Evolutionary conservation across 1,140 invertebrate genomes (phyloP), one percentile per base, ranked within the genome.

Genomic region (Charaxes varanes): DNA sequence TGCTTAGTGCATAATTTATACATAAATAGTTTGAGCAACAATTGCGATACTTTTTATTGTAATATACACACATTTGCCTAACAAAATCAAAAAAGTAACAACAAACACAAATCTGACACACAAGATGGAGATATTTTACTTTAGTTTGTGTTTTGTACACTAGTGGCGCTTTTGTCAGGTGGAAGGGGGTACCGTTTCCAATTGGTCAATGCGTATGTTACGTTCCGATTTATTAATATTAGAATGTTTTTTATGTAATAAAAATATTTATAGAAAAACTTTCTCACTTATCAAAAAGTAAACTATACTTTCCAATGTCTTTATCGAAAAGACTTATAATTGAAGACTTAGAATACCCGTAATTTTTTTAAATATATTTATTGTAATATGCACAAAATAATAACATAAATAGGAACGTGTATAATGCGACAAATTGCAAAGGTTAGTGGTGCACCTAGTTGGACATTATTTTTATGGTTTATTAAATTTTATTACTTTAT

Each of bases 91-190:
- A 72, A 79, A 65, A 73, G 64, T 67, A 79, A 81, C 80, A 84
- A 85, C 79, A 85, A 85, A 85, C 82, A 85, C 78, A 84, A 81
- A 85, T 79, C 78, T 84, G 78, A 72, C 80, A 85, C 51, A 77
- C 80, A 85, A 85, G 77, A 85, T 85, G 82, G 82, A 85, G 82
- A 82, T 85, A 81, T 79, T 79, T 77, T 60, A 54, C 58, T 33
- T 48, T 71, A 76, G 63, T 83, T 76, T 55, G 33, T 62, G 56
- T 69, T 73, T 72, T 52, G 52, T 33, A 67, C 78, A 65, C 69
- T 38, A 51, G 76, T 32, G 59, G 80, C 78, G 69, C 69, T 65
- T 48, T 24, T 22, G 37, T 59, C 45, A 44, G 27, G 41, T 62
- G 56, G 67, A 62, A 66, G 60, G 71, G 69, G 40, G 6, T 8